Base-by-base conservation (phyloP, 2,797 vertebrate species). In the Hyperoplus lanceolatus region DNA sequence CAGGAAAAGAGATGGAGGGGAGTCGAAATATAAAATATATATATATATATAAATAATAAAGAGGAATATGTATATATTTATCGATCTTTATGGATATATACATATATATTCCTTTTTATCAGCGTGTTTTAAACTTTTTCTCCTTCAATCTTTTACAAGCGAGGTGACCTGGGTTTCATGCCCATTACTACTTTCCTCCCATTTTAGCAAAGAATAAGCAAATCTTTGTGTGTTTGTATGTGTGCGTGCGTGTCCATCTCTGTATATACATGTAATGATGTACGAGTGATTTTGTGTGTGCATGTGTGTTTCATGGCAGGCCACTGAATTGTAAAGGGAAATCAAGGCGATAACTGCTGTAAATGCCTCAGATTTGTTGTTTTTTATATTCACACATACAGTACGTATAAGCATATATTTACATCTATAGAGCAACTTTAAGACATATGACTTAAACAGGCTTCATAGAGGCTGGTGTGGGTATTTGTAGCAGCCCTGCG, bases 261-360 rank as follows among this genome's bases (percentile, higher is more conserved):
- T 91, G 85, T 91, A 85, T 84, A 88, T 90, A 88, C 79, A 75
- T 88, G 82, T 82, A 76, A 80, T 88, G 82, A 74, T 92, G 90
- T 83, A 69, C 87, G 87, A 60, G 77, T 29, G 69, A 58, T 70
- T 70, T 75, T 67, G 69, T 82, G 78, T 79, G 63, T 43, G 75
- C 48, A 51, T 58, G 78, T 72, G 71, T 89, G 82, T 94, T 91
- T 95, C 87, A 95, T 95, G 93, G 93, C 94, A 93, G 94, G 94
- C 95, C 95, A 95, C 95, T 95, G 95, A 96, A 95, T 96, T 96
- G 95, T 96, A 96, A 96, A 96, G 92, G 96, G 96, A 97, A 96
- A 96, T 96, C 94, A 95, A 95, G 97, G 94, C 93, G 95, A 96
- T 95, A 91, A 93, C 96, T 97, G 96, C 97, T 99, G 97, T 97